Percentiles rank a stretch among this genome's conserved stretches.
phyloP scores from a whole-genome alignment of 2,888 invertebrate genomes.

The Cryptosula pallasiana region DNA sequence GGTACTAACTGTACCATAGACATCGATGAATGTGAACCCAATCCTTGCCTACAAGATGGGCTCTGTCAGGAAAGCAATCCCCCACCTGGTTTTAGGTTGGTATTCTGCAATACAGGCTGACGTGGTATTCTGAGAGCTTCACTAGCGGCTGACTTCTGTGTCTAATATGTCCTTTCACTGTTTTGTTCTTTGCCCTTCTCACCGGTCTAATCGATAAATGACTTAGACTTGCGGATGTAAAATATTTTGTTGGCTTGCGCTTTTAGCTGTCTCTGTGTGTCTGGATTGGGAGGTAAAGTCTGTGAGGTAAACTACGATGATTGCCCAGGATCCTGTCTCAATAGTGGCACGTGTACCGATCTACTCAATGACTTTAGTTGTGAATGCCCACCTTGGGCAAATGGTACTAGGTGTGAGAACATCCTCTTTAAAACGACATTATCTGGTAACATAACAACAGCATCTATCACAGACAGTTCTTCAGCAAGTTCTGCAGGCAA shows the following conservation, averaged over 20 bases:
- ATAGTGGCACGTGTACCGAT: constrained; percentile 25
- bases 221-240: too few relatives aligned
- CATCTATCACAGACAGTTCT: not conserved
- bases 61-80: not conserved
- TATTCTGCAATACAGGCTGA: too few relatives aligned
- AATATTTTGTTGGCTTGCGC: too few relatives aligned
- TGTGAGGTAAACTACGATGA: constrained; percentile 23
- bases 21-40: constrained; percentile 6
- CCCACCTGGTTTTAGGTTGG: constrained; percentile 7
- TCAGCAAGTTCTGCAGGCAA: not conserved
- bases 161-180: too few relatives aligned
- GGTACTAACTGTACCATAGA: constrained; percentile 3
- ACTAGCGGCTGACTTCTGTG: too few relatives aligned
- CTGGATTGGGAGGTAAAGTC: constrained; percentile 21
- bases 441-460: not conserved
- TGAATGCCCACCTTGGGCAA: not conserved
- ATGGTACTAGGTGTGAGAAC: constrained; percentile 16
- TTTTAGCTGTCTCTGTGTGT: not conserved
- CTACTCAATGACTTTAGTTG: constrained; percentile 18
- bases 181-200: too few relatives aligned
- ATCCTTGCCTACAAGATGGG: constrained; percentile 5
- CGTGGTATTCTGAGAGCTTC: too few relatives aligned
- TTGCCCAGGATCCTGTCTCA: constrained; percentile 23
- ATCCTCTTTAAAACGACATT: not conserved
- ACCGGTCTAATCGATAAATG: too few relatives aligned